Percentiles rank a stretch among this genome's conserved stretches.
These are phyloP conservation scores for Zaprionus vittiger DNA, from an alignment of 1,140 invertebrate species.

Conservation along the genomic window DNA sequence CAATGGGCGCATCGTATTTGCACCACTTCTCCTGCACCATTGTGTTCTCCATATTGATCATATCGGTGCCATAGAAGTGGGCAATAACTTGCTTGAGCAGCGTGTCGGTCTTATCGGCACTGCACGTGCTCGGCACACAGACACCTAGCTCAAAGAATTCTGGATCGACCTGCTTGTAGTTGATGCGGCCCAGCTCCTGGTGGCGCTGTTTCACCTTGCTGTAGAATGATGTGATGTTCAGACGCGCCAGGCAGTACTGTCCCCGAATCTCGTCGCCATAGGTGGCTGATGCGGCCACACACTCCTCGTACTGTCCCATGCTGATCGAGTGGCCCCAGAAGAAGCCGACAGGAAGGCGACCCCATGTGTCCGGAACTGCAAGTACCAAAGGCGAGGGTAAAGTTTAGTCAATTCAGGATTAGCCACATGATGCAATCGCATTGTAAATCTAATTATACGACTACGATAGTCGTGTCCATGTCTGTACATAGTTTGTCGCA, in stretches of 20 bases:
- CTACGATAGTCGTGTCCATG: no score
- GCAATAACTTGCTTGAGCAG: constrained; percentile 56
- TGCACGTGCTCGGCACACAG: constrained; percentile 70
- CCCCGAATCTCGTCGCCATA: constrained; percentile 57
- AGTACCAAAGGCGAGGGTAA: background rate
- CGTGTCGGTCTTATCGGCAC: constrained; percentile 47
- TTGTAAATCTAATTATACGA: background rate
- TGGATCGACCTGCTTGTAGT: constrained; percentile 66
- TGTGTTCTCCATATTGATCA: background rate
- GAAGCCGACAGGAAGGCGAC: constrained; percentile 73
- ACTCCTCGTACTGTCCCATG: constrained; percentile 80
- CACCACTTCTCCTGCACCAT: constrained; percentile 65
- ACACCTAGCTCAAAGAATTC: constrained; percentile 72
- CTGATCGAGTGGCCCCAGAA: constrained; percentile 78
- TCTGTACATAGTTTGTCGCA: background rate
- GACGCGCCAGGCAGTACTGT: constrained; percentile 69
- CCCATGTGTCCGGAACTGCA: constrained; percentile 80
- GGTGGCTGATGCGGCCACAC: constrained; percentile 62
- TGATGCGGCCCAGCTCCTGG: constrained; percentile 56
- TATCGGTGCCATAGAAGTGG: constrained; percentile 52
- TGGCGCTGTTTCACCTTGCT: constrained; percentile 53
- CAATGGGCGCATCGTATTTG: constrained; percentile 68
- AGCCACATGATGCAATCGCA: background rate
- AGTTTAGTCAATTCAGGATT: background rate
- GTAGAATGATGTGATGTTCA: constrained; percentile 70